These are phyloP conservation scores for Alosa sapidissima DNA, from an alignment of 2,797 vertebrate genomes.

Conservation along the genomic window DNA sequence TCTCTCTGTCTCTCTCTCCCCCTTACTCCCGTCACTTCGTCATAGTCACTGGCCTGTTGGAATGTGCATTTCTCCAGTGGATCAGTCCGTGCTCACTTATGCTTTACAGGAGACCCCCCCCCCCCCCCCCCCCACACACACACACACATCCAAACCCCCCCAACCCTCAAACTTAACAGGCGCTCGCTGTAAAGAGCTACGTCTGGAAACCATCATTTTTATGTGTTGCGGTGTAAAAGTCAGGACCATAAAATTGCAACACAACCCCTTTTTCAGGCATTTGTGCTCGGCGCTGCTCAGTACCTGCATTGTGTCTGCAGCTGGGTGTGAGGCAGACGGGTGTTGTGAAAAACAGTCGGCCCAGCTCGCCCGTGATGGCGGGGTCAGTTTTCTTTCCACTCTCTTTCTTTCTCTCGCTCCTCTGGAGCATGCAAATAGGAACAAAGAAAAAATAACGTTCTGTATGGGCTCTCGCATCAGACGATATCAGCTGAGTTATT, in stretches of 20 bases:
- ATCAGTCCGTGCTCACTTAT: slow-evolving; percentile 49
- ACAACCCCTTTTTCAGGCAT: slow-evolving; percentile 50
- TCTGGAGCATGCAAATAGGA: slow-evolving; percentile 31
- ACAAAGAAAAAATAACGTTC: slow-evolving; percentile 43
- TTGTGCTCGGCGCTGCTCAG: slow-evolving; percentile 36
- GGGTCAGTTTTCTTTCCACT: slow-evolving; percentile 7
- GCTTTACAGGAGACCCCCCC: slow-evolving; percentile 31
- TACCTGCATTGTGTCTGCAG: slow-evolving; percentile 49
- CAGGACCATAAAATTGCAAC: slow-evolving; percentile 60
- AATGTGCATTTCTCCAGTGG: slow-evolving; percentile 58
- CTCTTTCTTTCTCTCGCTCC: background rate
- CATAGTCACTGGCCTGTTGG: slow-evolving; percentile 47
- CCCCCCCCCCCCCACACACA: background rate
- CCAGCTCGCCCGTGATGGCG: background rate
- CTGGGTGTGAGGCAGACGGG: slow-evolving; percentile 22
- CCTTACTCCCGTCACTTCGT: background rate
- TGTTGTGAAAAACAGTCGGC: slow-evolving; percentile 22
- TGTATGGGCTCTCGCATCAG: slow-evolving; percentile 34
- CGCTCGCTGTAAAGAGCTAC: slow-evolving; percentile 53
- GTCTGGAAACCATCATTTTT: slow-evolving; percentile 73
- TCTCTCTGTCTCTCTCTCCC: background rate
- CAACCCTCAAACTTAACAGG: slow-evolving; percentile 41
- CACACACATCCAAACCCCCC: background rate
- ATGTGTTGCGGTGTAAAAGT: slow-evolving; percentile 62
- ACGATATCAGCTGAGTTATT: slow-evolving; percentile 44